Evolutionary conservation across 2,888 invertebrate genomes (phyloP).

Genomic region (Andrena fulva): DNA sequence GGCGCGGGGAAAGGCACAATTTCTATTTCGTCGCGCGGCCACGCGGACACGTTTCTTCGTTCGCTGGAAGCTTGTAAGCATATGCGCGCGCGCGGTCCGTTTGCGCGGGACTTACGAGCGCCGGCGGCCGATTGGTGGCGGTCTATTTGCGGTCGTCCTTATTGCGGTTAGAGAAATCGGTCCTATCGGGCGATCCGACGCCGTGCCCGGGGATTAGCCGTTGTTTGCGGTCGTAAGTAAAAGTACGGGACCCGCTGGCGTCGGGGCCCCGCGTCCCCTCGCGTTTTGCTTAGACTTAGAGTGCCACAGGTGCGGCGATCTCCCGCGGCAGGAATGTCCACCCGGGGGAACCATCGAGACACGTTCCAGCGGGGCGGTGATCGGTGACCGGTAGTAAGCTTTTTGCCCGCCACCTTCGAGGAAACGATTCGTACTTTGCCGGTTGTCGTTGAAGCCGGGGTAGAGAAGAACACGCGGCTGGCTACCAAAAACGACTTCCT

Average conservation of each 20-base stretch:
- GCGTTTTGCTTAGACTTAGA: conserved; percentile 16
- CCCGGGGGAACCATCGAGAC: conserved; percentile 17
- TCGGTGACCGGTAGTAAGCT: conserved; percentile 11
- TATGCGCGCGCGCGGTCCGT: background rate
- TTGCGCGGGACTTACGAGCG: background rate
- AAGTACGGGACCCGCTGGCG: conserved; percentile 28
- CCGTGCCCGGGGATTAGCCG: conserved; percentile 28
- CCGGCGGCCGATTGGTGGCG: conserved; percentile 1
- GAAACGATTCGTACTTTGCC: background rate
- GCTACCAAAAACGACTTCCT: background rate
- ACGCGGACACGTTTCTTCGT: background rate
- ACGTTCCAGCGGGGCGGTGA: conserved; percentile 22
- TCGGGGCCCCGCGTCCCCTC: conserved; percentile 21
- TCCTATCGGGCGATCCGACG: conserved; percentile 43
- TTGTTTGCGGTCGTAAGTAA: conserved; percentile 45
- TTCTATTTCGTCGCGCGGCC: conserved; percentile 2
- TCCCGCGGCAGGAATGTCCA: conserved; percentile 1
- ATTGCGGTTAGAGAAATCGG: conserved; percentile 57
- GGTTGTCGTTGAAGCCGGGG: background rate
- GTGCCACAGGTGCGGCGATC: background rate
- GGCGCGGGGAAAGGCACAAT: background rate
- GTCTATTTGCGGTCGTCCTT: conserved; percentile 54
- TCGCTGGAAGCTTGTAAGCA: conserved; percentile 25
- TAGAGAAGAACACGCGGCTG: background rate
- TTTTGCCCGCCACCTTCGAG: conserved; percentile 9